Evolutionary conservation across 1,140 invertebrate genomes (phyloP).

Genomic region (Geopemphigus sp.): DNA sequence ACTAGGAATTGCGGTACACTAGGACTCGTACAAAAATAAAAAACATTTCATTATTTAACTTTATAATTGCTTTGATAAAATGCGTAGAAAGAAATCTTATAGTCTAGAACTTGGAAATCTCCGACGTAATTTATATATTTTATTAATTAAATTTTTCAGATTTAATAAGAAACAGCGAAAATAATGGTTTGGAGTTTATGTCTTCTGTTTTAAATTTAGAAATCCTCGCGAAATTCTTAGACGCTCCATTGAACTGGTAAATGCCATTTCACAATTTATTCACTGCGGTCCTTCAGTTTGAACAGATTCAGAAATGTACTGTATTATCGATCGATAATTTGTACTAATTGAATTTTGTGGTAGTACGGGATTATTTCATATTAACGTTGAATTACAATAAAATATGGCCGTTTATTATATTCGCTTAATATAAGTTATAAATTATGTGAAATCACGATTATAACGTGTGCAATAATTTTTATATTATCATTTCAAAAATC

Average conservation of each 20-base stretch:
- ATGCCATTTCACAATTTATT: neutral
- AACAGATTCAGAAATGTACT: neutral
- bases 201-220: neutral
- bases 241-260: neutral
- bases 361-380: too few relatives aligned
- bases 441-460: neutral
- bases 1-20: too few relatives aligned
- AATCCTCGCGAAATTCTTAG: neutral
- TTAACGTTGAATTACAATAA: too few relatives aligned
- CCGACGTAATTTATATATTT: neutral
- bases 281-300: neutral
- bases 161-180: neutral
- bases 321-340: neutral
- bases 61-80: too few relatives aligned
- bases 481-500: neutral
- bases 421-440: too few relatives aligned
- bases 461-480: too few relatives aligned
- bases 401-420: too few relatives aligned
- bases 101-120: neutral
- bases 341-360: too few relatives aligned
- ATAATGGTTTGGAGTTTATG: neutral
- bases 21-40: too few relatives aligned
- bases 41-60: too few relatives aligned
- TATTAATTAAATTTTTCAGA: neutral
- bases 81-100: too few relatives aligned